These are phyloP conservation scores for Ethmia dodecea DNA, from an alignment of 2,888 invertebrate genomes.

Conservation along the genomic window DNA sequence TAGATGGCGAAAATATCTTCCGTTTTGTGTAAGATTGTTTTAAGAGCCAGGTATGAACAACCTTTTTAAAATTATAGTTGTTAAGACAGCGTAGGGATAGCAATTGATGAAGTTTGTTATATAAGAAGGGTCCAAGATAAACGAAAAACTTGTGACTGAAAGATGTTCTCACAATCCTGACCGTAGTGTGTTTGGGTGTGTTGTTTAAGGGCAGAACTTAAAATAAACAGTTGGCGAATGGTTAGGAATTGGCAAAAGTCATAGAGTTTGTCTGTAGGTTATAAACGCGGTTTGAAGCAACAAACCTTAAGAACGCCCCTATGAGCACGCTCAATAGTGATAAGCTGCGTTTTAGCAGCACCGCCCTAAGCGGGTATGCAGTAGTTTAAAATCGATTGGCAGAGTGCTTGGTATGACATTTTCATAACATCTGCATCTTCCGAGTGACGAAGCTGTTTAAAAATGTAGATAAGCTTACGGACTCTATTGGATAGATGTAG, in stretches of 20 bases:
- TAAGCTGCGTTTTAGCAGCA: slow-evolving; percentile 7
- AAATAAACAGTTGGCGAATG: neutral
- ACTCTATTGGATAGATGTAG: slow-evolving; percentile 10
- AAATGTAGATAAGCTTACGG: slow-evolving; percentile 16
- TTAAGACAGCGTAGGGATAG: no score
- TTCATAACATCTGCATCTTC: slow-evolving; percentile 12
- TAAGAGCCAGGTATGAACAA: no score
- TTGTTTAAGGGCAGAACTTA: neutral
- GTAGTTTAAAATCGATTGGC: slow-evolving; percentile 17
- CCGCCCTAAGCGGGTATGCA: slow-evolving; percentile 19
- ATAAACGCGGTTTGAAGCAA: neutral
- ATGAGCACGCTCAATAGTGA: neutral
- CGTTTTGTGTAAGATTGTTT: no score
- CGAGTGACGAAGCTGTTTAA: slow-evolving; percentile 12
- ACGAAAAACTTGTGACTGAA: no score
- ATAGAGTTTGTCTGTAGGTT: neutral
- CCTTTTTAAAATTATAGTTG: no score
- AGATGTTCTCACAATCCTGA: neutral
- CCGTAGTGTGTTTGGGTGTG: neutral
- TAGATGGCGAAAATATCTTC: no score
- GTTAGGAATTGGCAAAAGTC: neutral
- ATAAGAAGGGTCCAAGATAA: no score
- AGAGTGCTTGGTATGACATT: slow-evolving; percentile 15
- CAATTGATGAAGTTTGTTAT: no score
- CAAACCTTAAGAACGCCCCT: neutral